phyloP scores from a whole-genome alignment of 1,140 invertebrate genomes.

The Copidosoma floridanum region DNA sequence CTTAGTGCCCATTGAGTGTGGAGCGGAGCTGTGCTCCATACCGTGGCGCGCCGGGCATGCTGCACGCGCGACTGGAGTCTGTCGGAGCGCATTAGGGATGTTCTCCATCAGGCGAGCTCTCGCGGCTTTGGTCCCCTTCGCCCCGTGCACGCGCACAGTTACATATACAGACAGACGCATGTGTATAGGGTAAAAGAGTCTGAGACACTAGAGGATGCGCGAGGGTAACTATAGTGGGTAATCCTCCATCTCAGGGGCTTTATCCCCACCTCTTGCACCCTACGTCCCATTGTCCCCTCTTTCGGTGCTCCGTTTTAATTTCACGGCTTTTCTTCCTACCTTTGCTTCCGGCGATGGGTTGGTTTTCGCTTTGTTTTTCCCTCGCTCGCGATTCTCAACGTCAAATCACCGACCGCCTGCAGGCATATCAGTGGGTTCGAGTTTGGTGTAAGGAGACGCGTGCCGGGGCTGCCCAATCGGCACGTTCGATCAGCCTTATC shows the following conservation, averaged over 20 bases:
- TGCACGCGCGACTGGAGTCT: constrained; percentile 54
- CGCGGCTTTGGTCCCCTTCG: too few species aligned
- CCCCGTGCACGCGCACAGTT: too few species aligned
- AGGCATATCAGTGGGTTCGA: too few species aligned
- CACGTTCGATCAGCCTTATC: not conserved
- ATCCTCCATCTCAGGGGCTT: constrained; percentile 24
- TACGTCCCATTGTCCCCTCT: constrained; percentile 14
- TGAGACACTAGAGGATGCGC: too few species aligned
- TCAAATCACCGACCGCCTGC: too few species aligned
- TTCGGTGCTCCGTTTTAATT: not conserved
- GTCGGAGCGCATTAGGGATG: constrained; percentile 54
- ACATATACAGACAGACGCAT: too few species aligned
- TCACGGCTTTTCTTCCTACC: not conserved
- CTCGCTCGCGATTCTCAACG: not conserved
- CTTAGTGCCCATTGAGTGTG: too few species aligned
- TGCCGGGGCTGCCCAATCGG: not conserved
- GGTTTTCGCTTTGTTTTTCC: not conserved
- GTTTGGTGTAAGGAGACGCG: not conserved
- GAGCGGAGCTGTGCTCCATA: constrained; percentile 14
- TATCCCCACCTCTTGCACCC: constrained; percentile 9
- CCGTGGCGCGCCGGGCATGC: constrained; percentile 26
- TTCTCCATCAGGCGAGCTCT: constrained; percentile 55
- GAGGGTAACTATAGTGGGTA: constrained; percentile 39
- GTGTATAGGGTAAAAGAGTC: too few species aligned
- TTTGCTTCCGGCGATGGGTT: not conserved